Conservation (phyloP, 2,888 invertebrate species). For the Saturnia pavonia region DNA sequence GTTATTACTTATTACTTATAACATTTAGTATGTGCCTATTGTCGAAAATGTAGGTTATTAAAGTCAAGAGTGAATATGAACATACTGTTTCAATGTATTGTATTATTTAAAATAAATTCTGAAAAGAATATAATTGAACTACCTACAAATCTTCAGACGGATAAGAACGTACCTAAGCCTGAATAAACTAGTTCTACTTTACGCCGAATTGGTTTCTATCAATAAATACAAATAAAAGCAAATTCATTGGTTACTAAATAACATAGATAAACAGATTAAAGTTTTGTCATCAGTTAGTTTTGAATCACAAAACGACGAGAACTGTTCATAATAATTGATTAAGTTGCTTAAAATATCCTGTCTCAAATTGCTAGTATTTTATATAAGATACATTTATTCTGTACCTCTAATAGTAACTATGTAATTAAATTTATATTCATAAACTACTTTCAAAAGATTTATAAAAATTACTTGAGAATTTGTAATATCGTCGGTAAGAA, state of each 20-base stretch:
- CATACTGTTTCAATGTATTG: not conserved
- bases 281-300: not conserved
- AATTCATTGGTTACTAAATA: not conserved
- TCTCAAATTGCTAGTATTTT: not conserved
- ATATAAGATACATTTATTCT: not conserved
- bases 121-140: not conserved
- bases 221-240: not conserved
- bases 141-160: not conserved
- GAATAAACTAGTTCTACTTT: no score
- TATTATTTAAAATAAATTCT: not conserved
- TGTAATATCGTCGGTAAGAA: slow-evolving; percentile 60
- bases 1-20: slow-evolving; percentile 69
- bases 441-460: not conserved
- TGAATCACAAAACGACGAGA: no score
- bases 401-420: not conserved
- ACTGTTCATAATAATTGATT: no score
- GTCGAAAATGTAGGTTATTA: slow-evolving; percentile 24
- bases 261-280: not conserved
- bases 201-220: not conserved
- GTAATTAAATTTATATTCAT: not conserved
- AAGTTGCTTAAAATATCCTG: not conserved
- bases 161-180: not conserved
- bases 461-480: slow-evolving; percentile 1
- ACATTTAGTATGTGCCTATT: slow-evolving; percentile 49
- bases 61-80: not conserved